Conservation (phyloP, 2,888 invertebrate species). For the Noctua comes region DNA sequence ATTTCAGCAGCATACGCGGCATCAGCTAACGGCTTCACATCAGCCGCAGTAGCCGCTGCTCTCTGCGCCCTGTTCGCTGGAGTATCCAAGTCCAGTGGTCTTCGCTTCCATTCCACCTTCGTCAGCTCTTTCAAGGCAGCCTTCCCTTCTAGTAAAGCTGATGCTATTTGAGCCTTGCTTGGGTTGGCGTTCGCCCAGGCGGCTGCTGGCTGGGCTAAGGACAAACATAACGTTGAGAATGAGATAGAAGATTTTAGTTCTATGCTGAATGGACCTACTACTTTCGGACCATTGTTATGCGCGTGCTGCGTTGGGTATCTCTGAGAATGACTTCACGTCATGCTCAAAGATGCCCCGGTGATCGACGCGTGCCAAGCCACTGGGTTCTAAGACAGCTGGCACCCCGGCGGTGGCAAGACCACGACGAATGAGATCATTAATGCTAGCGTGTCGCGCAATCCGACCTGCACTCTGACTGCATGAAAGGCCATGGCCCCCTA, state of each 20-base stretch:
- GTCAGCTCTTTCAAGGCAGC: constrained; percentile 90
- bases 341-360: background rate
- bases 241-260: background rate
- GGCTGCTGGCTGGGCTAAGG: constrained; percentile 72
- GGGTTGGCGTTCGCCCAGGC: constrained; percentile 75
- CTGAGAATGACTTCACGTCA: too few species aligned
- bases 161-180: constrained; percentile 80
- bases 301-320: background rate
- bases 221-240: constrained; percentile 3
- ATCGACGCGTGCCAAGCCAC: too few species aligned
- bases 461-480: too few species aligned
- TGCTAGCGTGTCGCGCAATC: too few species aligned
- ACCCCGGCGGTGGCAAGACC: too few species aligned
- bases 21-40: constrained; percentile 91
- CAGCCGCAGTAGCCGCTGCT: constrained; percentile 91
- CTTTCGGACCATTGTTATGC: background rate
- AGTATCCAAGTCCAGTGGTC: constrained; percentile 87
- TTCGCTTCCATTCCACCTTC: constrained; percentile 87
- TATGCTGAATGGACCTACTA: background rate
- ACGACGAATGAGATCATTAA: too few species aligned
- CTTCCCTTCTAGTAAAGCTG: constrained; percentile 90
- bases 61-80: constrained; percentile 93
- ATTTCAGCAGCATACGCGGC: constrained; percentile 92
- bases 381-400: too few species aligned
- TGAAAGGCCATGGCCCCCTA: too few species aligned